Evolutionary conservation across 1,140 invertebrate species (phyloP).

Genomic region (Drosophila subpulchrella): DNA sequence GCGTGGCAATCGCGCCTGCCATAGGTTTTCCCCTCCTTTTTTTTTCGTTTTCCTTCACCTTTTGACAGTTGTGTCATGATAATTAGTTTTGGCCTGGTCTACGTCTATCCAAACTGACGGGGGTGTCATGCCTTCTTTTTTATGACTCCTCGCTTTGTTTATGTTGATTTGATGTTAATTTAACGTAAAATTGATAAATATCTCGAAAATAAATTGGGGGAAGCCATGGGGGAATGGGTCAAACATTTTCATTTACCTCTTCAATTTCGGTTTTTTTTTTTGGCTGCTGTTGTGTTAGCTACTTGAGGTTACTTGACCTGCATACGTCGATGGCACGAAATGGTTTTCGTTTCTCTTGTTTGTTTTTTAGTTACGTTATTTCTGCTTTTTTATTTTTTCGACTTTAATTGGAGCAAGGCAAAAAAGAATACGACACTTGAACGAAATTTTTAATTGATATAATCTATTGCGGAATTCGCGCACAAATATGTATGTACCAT

Average conservation of each 20-base stretch:
- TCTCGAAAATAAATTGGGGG: constrained; percentile 31
- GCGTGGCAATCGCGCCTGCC: constrained; percentile 43
- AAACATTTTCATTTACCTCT: constrained; percentile 74
- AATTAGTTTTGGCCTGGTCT: constrained; percentile 60
- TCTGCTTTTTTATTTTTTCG: constrained; percentile 6
- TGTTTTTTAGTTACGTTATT: constrained; percentile 7
- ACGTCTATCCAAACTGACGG: constrained; percentile 35
- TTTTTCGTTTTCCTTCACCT: constrained; percentile 17
- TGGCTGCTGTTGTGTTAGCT: constrained; percentile 27
- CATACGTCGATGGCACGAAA: constrained; percentile 42
- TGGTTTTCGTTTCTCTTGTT: constrained; percentile 29
- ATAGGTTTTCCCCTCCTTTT: not conserved
- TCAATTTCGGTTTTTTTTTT: constrained; percentile 31
- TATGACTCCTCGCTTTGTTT: constrained; percentile 71
- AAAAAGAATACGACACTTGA: constrained; percentile 40
- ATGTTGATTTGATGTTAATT: constrained; percentile 81
- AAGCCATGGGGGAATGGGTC: constrained; percentile 23
- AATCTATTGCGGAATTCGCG: constrained; percentile 59
- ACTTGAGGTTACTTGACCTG: constrained; percentile 68
- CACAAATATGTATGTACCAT: constrained; percentile 20
- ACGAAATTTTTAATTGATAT: constrained; percentile 70
- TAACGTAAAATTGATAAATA: constrained; percentile 79
- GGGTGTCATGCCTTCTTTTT: constrained; percentile 69
- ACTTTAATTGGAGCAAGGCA: constrained; percentile 59
- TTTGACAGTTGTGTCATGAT: constrained; percentile 81